Conservation (phyloP, 2,113 vertebrate genomes). For the Nymphicus hollandicus region DNA sequence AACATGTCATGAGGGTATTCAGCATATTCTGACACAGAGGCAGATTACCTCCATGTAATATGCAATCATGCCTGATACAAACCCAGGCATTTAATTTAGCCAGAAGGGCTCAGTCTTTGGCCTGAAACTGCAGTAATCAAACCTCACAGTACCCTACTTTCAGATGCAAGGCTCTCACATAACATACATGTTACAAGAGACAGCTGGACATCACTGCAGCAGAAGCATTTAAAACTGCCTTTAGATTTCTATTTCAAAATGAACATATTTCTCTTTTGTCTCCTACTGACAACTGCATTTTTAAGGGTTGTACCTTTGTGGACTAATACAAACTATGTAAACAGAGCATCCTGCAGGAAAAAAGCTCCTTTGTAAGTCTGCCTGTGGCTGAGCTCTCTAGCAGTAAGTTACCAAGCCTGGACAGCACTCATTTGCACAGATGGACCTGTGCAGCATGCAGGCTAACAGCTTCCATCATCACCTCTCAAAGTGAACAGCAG, state of each 20-base stretch:
- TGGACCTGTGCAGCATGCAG: background rate
- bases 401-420: accelerated
- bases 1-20: background rate
- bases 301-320: background rate
- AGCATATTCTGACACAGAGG: background rate
- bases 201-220: accelerated
- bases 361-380: background rate
- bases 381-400: background rate
- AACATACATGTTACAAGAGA: background rate
- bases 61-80: background rate
- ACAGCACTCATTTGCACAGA: accelerated
- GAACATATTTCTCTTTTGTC: background rate
- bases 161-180: background rate
- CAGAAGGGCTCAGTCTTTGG: background rate
- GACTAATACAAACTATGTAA: background rate
- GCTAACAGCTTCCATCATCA: background rate
- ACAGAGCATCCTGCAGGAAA: background rate
- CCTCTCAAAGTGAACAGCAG: background rate
- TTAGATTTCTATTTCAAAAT: background rate
- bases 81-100: background rate
- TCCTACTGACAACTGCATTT: background rate
- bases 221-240: background rate
- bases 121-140: background rate
- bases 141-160: background rate
- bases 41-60: background rate